A percentile compares a stretch with the other conserved stretches of the same genome.
These are phyloP conservation scores for Tringa solitaria DNA, from an alignment of 2,113 vertebrate species.

Conservation along the genomic window DNA sequence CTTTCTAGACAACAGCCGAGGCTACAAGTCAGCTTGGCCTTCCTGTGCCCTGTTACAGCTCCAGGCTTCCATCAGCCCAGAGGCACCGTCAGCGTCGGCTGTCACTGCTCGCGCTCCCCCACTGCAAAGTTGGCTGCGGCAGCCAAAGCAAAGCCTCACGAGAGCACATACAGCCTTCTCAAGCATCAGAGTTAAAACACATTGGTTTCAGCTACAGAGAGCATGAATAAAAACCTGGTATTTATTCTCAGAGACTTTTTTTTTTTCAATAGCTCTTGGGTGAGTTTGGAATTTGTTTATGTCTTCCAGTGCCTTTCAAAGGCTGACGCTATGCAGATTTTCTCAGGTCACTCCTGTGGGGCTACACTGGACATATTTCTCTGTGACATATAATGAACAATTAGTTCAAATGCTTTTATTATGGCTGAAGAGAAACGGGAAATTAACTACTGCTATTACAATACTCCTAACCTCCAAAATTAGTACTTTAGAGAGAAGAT, in stretches of 20 bases:
- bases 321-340: background rate
- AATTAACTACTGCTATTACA: background rate
- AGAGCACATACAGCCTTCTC: background rate
- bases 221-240: accelerated
- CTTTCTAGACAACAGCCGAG: background rate
- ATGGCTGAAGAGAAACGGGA: background rate
- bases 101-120: background rate
- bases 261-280: background rate
- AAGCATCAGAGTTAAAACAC: background rate
- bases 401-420: background rate
- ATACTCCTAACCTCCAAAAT: background rate
- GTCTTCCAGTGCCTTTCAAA: background rate
- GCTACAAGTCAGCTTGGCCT: background rate
- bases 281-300: background rate
- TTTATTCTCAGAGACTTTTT: background rate
- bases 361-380: background rate
- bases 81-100: background rate
- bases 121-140: background rate
- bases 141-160: background rate
- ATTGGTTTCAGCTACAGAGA: background rate
- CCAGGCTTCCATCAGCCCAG: background rate
- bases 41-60: background rate
- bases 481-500: background rate
- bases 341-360: background rate
- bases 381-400: background rate